Conservation (phyloP, 2,797 vertebrate species). For the Distichodus sexfasciatus region DNA sequence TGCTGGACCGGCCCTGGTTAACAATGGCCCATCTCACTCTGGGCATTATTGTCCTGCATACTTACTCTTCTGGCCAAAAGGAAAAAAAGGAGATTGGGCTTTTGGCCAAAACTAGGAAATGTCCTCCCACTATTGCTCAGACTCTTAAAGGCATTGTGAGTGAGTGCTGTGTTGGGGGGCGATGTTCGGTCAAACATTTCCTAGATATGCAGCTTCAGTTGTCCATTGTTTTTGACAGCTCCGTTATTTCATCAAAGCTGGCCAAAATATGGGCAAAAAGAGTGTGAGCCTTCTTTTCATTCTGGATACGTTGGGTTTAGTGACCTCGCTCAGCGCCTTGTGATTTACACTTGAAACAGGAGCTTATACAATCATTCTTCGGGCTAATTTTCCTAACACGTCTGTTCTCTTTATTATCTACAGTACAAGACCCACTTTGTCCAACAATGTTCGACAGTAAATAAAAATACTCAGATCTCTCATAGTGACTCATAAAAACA, state of each 20-base stretch:
- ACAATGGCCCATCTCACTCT: constrained; percentile 54
- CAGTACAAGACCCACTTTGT: neutral
- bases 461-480: neutral
- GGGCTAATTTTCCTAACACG: constrained; percentile 16
- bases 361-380: too few species aligned
- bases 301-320: neutral
- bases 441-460: constrained; percentile 16
- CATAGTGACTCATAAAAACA: neutral
- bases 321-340: neutral
- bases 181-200: constrained; percentile 25
- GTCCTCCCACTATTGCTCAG: constrained; percentile 47
- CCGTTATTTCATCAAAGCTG: neutral
- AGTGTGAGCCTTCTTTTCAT: neutral
- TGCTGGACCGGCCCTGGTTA: constrained; percentile 34
- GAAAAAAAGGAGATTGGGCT: constrained; percentile 56
- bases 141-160: constrained; percentile 41
- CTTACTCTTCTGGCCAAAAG: constrained; percentile 46
- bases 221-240: constrained; percentile 3
- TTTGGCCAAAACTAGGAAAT: constrained; percentile 48
- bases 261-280: neutral
- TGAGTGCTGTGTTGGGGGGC: constrained; percentile 13
- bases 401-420: constrained; percentile 1
- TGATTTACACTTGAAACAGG: constrained; percentile 17
- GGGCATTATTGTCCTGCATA: constrained; percentile 63
- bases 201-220: constrained; percentile 24